A percentile compares a stretch with the other conserved stretches of the same genome.
Conservation (phyloP, 2,113 vertebrate genomes). For the Anas platyrhynchos region DNA sequence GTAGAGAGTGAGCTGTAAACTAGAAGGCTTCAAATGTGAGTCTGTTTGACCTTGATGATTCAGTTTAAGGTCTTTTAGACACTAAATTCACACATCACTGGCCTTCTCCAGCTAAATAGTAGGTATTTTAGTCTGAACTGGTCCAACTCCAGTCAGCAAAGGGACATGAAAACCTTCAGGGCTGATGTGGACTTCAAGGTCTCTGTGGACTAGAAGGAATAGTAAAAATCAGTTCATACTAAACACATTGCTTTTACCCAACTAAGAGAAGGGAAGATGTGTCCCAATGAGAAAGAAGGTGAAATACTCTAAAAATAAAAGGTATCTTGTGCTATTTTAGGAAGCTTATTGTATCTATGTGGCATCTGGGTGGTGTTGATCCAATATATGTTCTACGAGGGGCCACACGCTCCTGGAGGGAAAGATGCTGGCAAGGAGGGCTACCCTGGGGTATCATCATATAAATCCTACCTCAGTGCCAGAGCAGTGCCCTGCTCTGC, state of each 20-base stretch:
- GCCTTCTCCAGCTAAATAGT: neutral
- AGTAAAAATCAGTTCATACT: neutral
- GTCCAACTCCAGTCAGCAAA: neutral
- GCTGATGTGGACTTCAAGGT: neutral
- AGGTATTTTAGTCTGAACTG: neutral
- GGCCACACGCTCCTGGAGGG: neutral
- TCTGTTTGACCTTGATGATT: constrained; percentile 15
- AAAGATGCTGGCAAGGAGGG: neutral
- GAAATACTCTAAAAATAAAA: neutral
- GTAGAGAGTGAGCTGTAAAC: constrained; percentile 1
- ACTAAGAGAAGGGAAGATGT: neutral
- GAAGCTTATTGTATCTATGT: neutral
- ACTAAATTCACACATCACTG: constrained; percentile 15
- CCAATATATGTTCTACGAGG: accelerated
- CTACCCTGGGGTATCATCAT: neutral
- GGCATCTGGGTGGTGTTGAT: neutral
- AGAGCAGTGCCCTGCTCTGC: neutral
- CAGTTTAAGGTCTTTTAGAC: neutral
- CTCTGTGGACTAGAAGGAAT: neutral
- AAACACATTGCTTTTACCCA: neutral
- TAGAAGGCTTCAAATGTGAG: neutral
- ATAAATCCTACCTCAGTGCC: neutral
- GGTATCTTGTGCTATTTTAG: neutral
- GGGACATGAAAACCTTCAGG: neutral
- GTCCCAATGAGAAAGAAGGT: neutral